Conservation (phyloP, 2,888 invertebrate genomes). For the Drosophila phalerata region DNA sequence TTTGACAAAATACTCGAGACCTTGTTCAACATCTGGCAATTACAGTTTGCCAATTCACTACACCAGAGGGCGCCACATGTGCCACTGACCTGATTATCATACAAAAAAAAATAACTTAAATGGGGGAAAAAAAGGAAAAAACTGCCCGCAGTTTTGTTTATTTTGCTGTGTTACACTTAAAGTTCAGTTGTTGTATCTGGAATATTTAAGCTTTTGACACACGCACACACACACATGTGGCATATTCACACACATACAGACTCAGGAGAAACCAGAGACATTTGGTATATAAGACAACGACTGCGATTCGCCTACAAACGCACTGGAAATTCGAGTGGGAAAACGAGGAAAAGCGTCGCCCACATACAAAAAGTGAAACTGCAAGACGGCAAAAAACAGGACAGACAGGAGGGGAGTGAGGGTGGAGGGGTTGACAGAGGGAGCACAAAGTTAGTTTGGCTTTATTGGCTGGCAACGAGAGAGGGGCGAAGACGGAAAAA, state of each 20-base stretch:
- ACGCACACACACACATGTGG: slow-evolving; percentile 19
- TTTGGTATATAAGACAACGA: slow-evolving; percentile 39
- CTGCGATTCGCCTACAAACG: slow-evolving; percentile 50
- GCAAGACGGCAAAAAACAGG: slow-evolving; percentile 67
- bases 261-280: slow-evolving; percentile 26
- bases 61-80: slow-evolving; percentile 36
- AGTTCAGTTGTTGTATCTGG: slow-evolving; percentile 29
- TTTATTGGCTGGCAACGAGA: slow-evolving; percentile 9
- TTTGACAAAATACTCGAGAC: slow-evolving; percentile 22
- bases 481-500: too few species aligned
- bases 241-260: slow-evolving; percentile 5
- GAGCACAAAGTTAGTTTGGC: slow-evolving; percentile 45
- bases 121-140: slow-evolving; percentile 2
- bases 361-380: slow-evolving; percentile 76
- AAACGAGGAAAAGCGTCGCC: slow-evolving; percentile 46
- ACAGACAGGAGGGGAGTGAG: slow-evolving; percentile 44
- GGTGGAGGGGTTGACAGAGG: slow-evolving; percentile 24
- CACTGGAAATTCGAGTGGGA: slow-evolving; percentile 72
- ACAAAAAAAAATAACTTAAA: slow-evolving; percentile 37
- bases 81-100: slow-evolving; percentile 84
- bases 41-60: slow-evolving; percentile 6
- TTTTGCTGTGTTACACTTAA: slow-evolving; percentile 42
- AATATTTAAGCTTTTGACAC: slow-evolving; percentile 54
- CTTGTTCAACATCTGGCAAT: slow-evolving; percentile 35
- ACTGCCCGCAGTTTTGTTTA: slow-evolving; percentile 70